phyloP scores from a whole-genome alignment of 2,113 vertebrate species.

The Tautogolabrus adspersus region DNA sequence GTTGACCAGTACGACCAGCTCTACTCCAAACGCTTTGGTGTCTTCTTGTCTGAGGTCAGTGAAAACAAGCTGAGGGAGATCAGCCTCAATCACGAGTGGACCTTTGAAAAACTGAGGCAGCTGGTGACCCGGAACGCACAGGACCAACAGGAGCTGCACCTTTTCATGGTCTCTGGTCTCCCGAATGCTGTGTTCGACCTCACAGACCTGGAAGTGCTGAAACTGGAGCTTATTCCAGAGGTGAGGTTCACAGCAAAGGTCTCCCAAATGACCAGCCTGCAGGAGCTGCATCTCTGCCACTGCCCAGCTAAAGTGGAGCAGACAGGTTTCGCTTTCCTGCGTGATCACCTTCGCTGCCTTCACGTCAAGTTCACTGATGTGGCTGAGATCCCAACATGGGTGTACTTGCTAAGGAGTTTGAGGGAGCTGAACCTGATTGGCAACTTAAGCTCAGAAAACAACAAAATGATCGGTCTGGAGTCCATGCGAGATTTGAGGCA shows the following conservation, averaged over 20 bases:
- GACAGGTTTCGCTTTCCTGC: conserved; percentile 94
- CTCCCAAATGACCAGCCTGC: conserved; percentile 95
- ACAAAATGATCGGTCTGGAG: conserved; percentile 97
- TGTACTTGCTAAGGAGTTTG: conserved; percentile 94
- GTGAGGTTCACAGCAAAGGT: conserved; percentile 95
- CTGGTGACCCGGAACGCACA: conserved; percentile 91
- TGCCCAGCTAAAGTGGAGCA: conserved; percentile 96
- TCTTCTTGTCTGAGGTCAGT: conserved; percentile 96
- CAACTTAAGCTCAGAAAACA: conserved; percentile 97
- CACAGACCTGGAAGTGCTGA: conserved; percentile 93
- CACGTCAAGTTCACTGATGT: conserved; percentile 98
- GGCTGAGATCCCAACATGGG: conserved; percentile 95
- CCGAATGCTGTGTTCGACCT: conserved; percentile 95
- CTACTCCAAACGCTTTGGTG: conserved; percentile 95
- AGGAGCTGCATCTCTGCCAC: conserved; percentile 95
- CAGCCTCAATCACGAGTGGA: conserved; percentile 98
- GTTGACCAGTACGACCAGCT: conserved; percentile 97
- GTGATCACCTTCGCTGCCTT: conserved; percentile 94
- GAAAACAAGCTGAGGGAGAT: conserved; percentile 97
- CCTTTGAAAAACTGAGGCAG: conserved; percentile 93
- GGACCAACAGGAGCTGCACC: conserved; percentile 93
- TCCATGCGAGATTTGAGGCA: conserved; percentile 94
- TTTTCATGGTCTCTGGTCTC: conserved; percentile 95
- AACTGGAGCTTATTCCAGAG: conserved; percentile 96
- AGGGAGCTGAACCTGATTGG: conserved; percentile 92